Base-by-base conservation (phyloP, 1,140 invertebrate genomes). In the Drosophila lacertosa region DNA sequence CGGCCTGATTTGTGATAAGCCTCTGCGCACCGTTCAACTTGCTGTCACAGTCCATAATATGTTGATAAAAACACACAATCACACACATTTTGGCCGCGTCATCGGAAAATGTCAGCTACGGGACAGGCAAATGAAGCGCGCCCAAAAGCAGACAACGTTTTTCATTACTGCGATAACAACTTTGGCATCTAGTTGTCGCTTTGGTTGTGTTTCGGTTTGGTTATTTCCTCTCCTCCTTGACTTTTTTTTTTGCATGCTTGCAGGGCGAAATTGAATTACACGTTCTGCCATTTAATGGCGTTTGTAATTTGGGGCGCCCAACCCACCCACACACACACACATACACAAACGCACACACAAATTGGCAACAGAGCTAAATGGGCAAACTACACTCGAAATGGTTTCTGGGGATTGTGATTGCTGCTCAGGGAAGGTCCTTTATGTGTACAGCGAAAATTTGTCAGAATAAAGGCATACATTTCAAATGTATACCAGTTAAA, bases 191-290 rank as follows among this genome's bases (percentile, higher is more conserved):
- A 64, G 51, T 55, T 69, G 39, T 35, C 10, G 13, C 35, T 24
- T 24, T 37, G 48, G 11, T 20, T 26, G 20, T 47, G 44, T 35
- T 35, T 42, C 10, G 15, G 20, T 39, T 39, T 15, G 2, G 18
- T 16, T 39, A 24, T 58, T 18, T 15, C 29, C 48, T 39, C 40
- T n/a, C n/a, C 5, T 32, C 15, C 3, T 20, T 2, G 16, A 4
- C 24, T 29, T 29, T n/a, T 10, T 48, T 47, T 37, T 55, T 65
- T 54, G 32, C 63, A 64, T 64, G 37, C 42, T 59, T 47, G 44
- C 48, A 47, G 48, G 29, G 6, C 29, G 15, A 79, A 83, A 84
- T 84, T 84, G 62, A 84, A 83, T 83, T 67, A 84, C 65, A 39
- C 67, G 66, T 48, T 45, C 47, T 58, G 76, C 53, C 76, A 72